Conservation (phyloP, 2,113 vertebrate genomes). For the Zapus hudsonius region DNA sequence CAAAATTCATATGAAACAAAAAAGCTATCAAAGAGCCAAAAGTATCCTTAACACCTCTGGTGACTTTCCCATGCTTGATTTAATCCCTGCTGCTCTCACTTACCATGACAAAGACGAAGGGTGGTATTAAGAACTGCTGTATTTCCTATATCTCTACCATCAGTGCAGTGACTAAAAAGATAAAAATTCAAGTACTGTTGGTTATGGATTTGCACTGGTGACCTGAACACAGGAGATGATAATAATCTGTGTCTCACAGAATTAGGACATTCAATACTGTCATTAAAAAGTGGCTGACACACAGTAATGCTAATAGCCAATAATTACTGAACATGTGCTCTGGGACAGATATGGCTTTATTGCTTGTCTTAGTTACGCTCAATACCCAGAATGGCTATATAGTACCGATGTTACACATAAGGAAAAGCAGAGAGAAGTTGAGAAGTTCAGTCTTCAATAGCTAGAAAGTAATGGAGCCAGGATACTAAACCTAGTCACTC, state of each 20-base stretch:
- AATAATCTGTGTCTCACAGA: neutral
- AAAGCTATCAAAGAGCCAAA: no score
- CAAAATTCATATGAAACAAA: no score
- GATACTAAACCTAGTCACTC: neutral
- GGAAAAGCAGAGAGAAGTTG: neutral
- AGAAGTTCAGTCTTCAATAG: neutral
- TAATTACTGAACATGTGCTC: constrained; percentile 19
- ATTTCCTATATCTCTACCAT: neutral
- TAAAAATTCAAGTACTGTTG: neutral
- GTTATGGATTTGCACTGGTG: neutral
- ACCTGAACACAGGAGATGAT: neutral
- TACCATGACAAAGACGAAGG: neutral
- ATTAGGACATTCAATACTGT: neutral
- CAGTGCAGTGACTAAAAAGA: neutral
- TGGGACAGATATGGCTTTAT: neutral
- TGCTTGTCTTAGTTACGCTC: neutral
- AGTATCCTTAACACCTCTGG: no score
- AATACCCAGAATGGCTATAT: neutral
- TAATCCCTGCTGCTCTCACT: no score
- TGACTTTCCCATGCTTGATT: no score
- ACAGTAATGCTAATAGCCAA: neutral
- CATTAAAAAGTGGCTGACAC: neutral
- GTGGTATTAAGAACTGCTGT: neutral
- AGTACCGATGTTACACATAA: neutral
- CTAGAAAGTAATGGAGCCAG: neutral